Conservation (phyloP, 2,888 invertebrate genomes). For the Temnothorax ravouxi region DNA sequence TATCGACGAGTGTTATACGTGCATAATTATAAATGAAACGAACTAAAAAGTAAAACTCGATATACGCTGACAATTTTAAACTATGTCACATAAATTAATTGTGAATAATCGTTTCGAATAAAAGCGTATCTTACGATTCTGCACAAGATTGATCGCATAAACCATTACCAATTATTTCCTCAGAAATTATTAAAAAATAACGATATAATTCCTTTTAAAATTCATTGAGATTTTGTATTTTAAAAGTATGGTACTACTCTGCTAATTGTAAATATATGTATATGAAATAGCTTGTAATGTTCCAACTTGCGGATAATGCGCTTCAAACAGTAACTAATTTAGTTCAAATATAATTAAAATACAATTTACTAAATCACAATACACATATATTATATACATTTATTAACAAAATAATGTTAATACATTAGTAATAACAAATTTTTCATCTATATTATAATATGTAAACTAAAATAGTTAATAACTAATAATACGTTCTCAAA, state of each 20-base stretch:
- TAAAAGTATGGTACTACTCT: not conserved
- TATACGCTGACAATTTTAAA: not conserved
- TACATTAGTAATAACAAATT: not conserved
- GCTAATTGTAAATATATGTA: not conserved
- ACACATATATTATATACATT: not conserved
- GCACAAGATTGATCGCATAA: not conserved
- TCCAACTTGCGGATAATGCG: not conserved
- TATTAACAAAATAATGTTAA: constrained; percentile 16
- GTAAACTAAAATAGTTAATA: not conserved
- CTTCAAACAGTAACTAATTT: not conserved
- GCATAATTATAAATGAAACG: constrained; percentile 33
- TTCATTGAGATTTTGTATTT: not conserved
- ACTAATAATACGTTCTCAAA: not conserved
- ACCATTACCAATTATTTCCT: not conserved
- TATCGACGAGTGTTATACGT: constrained; percentile 19
- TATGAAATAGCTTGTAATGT: not conserved
- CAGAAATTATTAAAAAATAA: not conserved
- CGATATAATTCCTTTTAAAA: not conserved
- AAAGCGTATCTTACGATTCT: not conserved
- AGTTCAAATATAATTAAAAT: not conserved
- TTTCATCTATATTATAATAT: too few species aligned
- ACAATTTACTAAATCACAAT: constrained; percentile 2
- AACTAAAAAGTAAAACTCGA: constrained; percentile 27
- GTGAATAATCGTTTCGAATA: not conserved
- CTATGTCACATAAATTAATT: not conserved